phyloP scores from a whole-genome alignment of 2,797 vertebrate genomes.

The Manis crassicaudata region DNA sequence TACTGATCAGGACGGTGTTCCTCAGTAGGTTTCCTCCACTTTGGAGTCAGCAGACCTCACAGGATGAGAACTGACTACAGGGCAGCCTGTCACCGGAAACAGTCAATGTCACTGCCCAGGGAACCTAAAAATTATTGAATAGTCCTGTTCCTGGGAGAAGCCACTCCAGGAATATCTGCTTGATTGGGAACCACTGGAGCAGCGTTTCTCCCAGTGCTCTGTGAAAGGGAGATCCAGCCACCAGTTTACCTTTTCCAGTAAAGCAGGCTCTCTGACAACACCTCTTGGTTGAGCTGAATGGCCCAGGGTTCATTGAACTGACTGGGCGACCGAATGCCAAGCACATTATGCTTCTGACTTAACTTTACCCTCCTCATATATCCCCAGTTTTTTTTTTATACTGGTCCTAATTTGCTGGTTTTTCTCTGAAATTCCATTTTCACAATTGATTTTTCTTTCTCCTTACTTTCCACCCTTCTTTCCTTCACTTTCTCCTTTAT shows the following conservation, averaged over 20 bases:
- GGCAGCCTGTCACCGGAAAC: background rate
- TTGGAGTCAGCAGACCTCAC: background rate
- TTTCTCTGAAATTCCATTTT: background rate
- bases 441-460: fast-evolving
- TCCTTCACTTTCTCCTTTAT: background rate
- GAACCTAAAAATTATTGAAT: background rate
- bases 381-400: background rate
- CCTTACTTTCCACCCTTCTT: background rate
- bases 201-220: background rate
- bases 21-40: background rate
- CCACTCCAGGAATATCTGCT: background rate
- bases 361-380: background rate
- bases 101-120: background rate
- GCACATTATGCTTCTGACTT: background rate
- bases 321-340: background rate
- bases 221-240: background rate
- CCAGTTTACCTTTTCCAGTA: background rate
- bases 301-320: background rate
- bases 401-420: background rate
- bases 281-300: background rate
- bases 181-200: no score
- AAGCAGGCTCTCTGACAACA: background rate
- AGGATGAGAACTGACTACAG: background rate
- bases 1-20: background rate
- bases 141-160: background rate